Conservation (phyloP, 1,140 invertebrate genomes). For the Dendrolimus kikuchii region DNA sequence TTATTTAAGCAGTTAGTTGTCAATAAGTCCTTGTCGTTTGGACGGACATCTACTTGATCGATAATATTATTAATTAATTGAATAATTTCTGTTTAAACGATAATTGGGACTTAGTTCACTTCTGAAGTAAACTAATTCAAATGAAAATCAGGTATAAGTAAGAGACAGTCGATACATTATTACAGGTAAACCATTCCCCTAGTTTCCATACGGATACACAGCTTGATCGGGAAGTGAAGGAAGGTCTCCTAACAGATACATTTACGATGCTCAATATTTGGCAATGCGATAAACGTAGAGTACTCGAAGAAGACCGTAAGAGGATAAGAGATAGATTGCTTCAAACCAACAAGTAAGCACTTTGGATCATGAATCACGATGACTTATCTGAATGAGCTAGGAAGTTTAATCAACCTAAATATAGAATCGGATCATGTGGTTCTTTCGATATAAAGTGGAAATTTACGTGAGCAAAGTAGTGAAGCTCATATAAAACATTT, state of each 20-base stretch:
- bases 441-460: not conserved
- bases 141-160: no score
- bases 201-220: conserved; percentile 91
- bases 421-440: not conserved
- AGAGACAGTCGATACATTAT: not conserved
- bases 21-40: no score
- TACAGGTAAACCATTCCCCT: conserved; percentile 89
- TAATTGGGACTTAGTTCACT: no score
- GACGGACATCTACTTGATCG: no score
- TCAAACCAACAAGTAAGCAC: conserved; percentile 64
- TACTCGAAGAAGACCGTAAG: conserved; percentile 81
- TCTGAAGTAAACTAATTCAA: no score
- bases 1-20: no score
- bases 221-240: conserved; percentile 89
- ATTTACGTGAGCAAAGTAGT: not conserved
- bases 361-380: no score
- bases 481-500: not conserved
- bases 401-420: no score
- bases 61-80: no score
- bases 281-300: conserved; percentile 83
- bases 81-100: no score
- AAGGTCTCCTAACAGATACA: conserved; percentile 85
- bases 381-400: no score
- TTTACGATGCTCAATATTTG: conserved; percentile 88
- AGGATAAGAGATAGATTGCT: conserved; percentile 77